Evolutionary conservation across 2,113 vertebrate species (phyloP).

Genomic region (Sphaerodactylus townsendi): DNA sequence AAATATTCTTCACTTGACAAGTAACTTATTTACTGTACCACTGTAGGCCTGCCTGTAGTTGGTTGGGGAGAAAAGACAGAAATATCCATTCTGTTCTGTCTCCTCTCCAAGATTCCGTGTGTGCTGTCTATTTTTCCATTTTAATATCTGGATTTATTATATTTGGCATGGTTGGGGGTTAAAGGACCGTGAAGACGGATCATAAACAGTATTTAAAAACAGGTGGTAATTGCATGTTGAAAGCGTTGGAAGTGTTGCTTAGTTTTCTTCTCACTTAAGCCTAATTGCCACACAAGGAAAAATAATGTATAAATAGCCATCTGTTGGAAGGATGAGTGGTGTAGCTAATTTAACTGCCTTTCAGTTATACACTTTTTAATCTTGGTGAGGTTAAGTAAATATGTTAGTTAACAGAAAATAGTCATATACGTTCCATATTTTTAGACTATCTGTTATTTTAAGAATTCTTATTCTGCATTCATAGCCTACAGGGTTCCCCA

Average conservation of each 20-base stretch:
- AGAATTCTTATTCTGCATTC: background rate
- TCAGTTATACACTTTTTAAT: background rate
- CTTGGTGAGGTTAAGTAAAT: background rate
- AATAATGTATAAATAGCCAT: background rate
- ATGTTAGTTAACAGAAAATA: background rate
- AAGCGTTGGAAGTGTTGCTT: background rate
- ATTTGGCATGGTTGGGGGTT: background rate
- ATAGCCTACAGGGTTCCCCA: background rate
- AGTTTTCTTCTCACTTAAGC: background rate
- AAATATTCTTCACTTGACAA: background rate
- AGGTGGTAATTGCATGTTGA: background rate
- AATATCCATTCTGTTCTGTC: background rate
- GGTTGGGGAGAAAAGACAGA: background rate
- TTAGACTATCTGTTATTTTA: background rate
- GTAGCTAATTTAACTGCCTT: background rate
- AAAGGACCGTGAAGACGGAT: background rate
- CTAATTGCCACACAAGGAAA: background rate
- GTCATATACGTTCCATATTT: background rate
- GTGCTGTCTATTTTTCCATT: background rate
- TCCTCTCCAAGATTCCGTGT: background rate
- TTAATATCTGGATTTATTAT: background rate
- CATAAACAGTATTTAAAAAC: background rate
- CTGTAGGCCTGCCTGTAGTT: background rate
- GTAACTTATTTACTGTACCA: background rate
- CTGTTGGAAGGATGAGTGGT: background rate